These are phyloP conservation scores for Embidobia sp. DNA, from an alignment of 2,888 invertebrate genomes.

Conservation along the genomic window DNA sequence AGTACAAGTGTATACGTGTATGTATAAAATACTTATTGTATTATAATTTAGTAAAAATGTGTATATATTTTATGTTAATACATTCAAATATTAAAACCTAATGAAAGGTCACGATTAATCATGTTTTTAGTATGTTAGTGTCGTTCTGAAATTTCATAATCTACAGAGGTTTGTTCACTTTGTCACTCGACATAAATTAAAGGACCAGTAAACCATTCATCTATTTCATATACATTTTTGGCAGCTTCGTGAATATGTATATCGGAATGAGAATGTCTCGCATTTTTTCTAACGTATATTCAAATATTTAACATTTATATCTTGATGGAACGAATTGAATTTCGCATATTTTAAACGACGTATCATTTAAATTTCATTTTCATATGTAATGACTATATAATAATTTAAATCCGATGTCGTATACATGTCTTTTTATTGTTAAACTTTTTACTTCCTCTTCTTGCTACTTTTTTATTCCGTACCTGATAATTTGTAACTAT, in stretches of 20 bases:
- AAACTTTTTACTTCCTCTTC: no score
- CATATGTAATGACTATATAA: neutral
- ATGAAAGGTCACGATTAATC: conserved; percentile 34
- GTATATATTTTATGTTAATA: no score
- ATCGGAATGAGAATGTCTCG: conserved; percentile 8
- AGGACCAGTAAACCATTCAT: conserved; percentile 4
- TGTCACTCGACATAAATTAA: conserved; percentile 8
- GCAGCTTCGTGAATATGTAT: conserved; percentile 34
- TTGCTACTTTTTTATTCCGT: no score
- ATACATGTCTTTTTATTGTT: no score
- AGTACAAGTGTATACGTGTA: neutral
- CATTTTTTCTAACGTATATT: conserved; percentile 39
- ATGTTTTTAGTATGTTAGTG: conserved; percentile 2
- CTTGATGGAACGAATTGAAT: conserved; percentile 20
- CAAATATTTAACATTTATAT: conserved; percentile 26
- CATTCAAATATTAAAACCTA: neutral
- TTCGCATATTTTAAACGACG: conserved; percentile 20
- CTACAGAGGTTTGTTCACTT: neutral
- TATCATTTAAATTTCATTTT: conserved; percentile 18
- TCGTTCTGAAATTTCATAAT: conserved; percentile 11
- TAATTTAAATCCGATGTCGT: no score
- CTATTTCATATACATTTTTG: conserved; percentile 5
- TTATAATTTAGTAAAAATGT: no score
- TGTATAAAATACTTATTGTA: no score
- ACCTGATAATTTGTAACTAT: no score